Conservation (phyloP, 1,140 invertebrate species). For the Pachyrhynchus sulphureomaculatus region DNA sequence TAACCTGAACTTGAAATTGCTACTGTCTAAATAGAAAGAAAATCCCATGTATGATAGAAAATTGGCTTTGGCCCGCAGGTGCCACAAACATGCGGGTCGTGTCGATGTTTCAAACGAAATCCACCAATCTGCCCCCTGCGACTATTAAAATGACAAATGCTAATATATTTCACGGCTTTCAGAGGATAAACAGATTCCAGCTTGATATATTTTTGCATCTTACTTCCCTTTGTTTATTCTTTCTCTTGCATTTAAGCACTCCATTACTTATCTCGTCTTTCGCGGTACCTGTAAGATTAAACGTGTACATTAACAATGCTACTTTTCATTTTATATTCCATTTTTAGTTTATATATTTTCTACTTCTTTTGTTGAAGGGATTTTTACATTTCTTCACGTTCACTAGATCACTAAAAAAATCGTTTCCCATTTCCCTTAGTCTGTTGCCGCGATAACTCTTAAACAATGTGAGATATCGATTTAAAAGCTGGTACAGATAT, state of each 20-base stretch:
- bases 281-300: constrained; percentile 2
- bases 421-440: too few relatives aligned
- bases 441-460: too few relatives aligned
- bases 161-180: constrained; percentile 52
- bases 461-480: too few relatives aligned
- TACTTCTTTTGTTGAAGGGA: too few relatives aligned
- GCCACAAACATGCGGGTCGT: constrained; percentile 42
- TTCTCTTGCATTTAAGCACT: constrained; percentile 38
- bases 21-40: too few relatives aligned
- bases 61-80: constrained; percentile 46
- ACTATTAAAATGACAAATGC: constrained; percentile 53
- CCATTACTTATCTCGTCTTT: constrained; percentile 33
- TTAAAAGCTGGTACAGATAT: too few relatives aligned
- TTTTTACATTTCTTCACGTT: too few relatives aligned
- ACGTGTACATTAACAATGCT: neutral
- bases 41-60: neutral
- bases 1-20: too few relatives aligned
- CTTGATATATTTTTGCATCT: constrained; percentile 50
- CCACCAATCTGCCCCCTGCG: constrained; percentile 47
- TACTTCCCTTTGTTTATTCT: constrained; percentile 45
- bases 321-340: neutral
- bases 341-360: too few relatives aligned
- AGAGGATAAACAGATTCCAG: constrained; percentile 47
- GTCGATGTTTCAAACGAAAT: constrained; percentile 45
- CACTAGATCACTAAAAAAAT: too few relatives aligned